Base-by-base conservation (phyloP, 2,113 vertebrate species). In the Heterocephalus glaber region DNA sequence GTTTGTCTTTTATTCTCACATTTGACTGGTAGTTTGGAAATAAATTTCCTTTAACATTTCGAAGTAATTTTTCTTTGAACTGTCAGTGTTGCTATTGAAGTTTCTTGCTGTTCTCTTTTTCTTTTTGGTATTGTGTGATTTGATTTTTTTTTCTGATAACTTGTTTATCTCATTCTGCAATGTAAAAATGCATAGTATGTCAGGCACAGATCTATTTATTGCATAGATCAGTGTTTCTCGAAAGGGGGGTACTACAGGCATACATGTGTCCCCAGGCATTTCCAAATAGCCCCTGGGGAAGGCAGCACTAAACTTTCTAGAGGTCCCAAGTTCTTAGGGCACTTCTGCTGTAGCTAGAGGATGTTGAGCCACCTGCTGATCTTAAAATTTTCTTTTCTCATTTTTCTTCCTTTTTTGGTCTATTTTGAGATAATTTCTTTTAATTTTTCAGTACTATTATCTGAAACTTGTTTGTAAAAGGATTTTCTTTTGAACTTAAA, bases 1-100 rank as follows among this genome's bases (percentile, higher is more conserved):
- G 56, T 58, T 58, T 58, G 61, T 90, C 13, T 83, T 77, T 94
- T 70, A 56, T 87, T 88, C 14, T 79, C 61, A 88, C 4, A 44
- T 52, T 86, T 77, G 12, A 61, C 76, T 88, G n/a, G 24, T 88
- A 83, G n/a, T 90, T 95, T 95, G 3, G 28, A 84, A 90, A 60
- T 82, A 76, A 81, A 8, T 90, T 90, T 89, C 12, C 12, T 10
- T 89, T 41, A 92, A 33, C 26, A 81, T 89, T 77, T 85, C 2
- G 3, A 66, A 79, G 17, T 58, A 14, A 58, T 58, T 65, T 65
- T 13, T 33, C 76, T 33, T 65, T 58, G 17, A 33, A 41, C 20
- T 94, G 68, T 38, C 60, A 77, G 2, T 91, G 41, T 89, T 79
- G 63, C 22, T 81, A 89, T 92, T 76, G 41, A 74, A 88, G 13